Evolutionary conservation across 2,888 invertebrate species (phyloP), one percentile per base, ranked within the genome.

Genomic region (Hoplodrina ambigua): DNA sequence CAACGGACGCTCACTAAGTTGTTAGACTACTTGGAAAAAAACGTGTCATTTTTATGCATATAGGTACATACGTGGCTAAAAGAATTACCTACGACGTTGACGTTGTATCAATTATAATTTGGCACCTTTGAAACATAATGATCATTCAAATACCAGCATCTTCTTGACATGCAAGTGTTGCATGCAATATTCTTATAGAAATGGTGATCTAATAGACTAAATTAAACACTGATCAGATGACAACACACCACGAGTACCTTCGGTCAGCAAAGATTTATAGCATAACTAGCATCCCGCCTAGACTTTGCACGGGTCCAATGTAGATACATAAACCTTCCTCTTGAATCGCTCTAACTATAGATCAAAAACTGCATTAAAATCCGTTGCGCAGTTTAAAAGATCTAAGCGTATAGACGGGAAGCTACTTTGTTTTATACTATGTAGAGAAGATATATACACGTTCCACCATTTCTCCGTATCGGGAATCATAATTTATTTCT

Each of bases 1-100:
- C 59, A 81, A 77, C 63, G 1, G 20, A 74, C 54, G 33, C 20
- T 77, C 60, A 68, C 54, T 25, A 41, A 56, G 60, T 66, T 41
- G 61, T 46, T 71, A 59, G 25, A 59, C 57, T 55, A 57, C 50
- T 58, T 66, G 19, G 33, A 50, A 57, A 68, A 62, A 63, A 10
- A 57, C 41, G 30, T 54, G 37, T 64, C 13, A 62, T 52, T 50
- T 6, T 20, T 57, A 25, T 55, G 41, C 17, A 46, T 17, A 17
- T 66, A 57, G 57, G 7, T 57, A 50, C 17, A 30, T 20, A 62
- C 25, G 55, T 63, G 52, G 33, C 59, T 44, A 11, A 46, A 59
- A 55, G 10, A 74, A 64, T 49, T 3, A 46, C 5, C 17, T 17
- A 25, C 25, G 25, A 25, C 25, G 25, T 25, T 20, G 41, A 41